A percentile compares a stretch with the other conserved stretches of the same genome.
Conservation (phyloP, 2,888 invertebrate species). For the Ichneumoninae sp. region DNA sequence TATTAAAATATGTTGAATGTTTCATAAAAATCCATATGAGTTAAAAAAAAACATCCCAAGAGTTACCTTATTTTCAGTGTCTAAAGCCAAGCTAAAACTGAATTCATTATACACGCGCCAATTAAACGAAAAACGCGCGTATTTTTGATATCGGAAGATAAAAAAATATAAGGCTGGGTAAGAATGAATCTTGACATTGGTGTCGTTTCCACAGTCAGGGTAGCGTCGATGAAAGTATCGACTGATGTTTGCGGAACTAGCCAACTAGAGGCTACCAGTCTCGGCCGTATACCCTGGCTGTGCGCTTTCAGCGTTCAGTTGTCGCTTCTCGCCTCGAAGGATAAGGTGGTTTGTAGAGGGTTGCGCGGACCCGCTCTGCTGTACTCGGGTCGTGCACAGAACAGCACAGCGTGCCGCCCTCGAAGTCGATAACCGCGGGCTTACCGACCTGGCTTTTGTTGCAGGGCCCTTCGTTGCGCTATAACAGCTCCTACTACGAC, state of each 20-base stretch:
- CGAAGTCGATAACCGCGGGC: slow-evolving; percentile 60
- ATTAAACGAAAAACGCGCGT: not conserved
- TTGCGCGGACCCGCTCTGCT: slow-evolving; percentile 26
- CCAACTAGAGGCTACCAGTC: slow-evolving; percentile 32
- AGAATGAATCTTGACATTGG: not conserved
- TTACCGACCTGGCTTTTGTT: slow-evolving; percentile 60
- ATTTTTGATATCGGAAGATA: not conserved
- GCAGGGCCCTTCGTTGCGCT: slow-evolving; percentile 61
- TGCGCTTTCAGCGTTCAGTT: slow-evolving; percentile 37
- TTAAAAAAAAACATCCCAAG: too few relatives aligned
- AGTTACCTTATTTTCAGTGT: too few relatives aligned
- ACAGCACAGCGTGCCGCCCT: slow-evolving; percentile 40
- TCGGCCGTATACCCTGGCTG: slow-evolving; percentile 37
- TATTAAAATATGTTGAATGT: too few relatives aligned
- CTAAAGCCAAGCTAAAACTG: too few relatives aligned
- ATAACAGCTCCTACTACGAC: slow-evolving; percentile 15
- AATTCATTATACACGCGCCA: too few relatives aligned
- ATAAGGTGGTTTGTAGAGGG: slow-evolving; percentile 50
- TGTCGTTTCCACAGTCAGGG: not conserved
- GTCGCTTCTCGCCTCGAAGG: slow-evolving; percentile 54
- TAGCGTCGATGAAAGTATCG: slow-evolving; percentile 49
- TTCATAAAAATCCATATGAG: too few relatives aligned
- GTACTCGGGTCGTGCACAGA: slow-evolving; percentile 12
- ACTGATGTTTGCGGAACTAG: slow-evolving; percentile 53
- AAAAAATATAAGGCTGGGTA: not conserved